Evolutionary conservation across 1,140 invertebrate genomes (phyloP), one percentile per base, ranked within the genome.

Genomic region (Psilanteris sp.): DNA sequence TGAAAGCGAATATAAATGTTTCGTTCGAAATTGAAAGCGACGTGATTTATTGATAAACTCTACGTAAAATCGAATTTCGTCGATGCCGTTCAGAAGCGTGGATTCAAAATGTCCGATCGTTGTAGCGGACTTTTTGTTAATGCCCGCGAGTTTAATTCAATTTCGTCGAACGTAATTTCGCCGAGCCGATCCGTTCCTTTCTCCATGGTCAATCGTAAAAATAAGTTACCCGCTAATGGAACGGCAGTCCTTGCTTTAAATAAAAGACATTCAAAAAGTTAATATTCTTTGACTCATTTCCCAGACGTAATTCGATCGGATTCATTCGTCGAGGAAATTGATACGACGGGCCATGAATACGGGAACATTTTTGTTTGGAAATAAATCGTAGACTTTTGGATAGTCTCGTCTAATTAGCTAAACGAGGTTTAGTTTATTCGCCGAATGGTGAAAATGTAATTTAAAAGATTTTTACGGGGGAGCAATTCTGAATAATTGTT

Each of bases 261-360:
- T 48, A 37, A n/a, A 18, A 44, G 54, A 44, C 15, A 48, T 46
- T 37, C 18, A 10, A 39, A 36, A 62, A 48, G 43, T 62, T 62
- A 46, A 62, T 62, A 62, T 39, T 48, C 57, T 50, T 62, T 62
- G 57, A 62, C 57, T 43, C 15, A 62, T 62, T 62, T 62, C 16
- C 50, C 32, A 24, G 39, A 43, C 50, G 43, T 39, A 39, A 62
- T 62, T 62, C 43, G 16, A 39, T 48, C 36, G 39, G 32, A 10
- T 59, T 61, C 36, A 62, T 48, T 62, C 34, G 31, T 48, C 10
- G 36, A 9, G 13, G 26, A 43, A 29, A 14, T 31, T 31, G 3
- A 43, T 41, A 29, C 1, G 31, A 9, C 15, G 22, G 43, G 13
- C 37, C 37, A 32, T 44, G 54, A 57, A 57, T 57, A 31, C 39